Base-by-base conservation (phyloP, 1,140 invertebrate species). In the Parapsyche elsis region DNA sequence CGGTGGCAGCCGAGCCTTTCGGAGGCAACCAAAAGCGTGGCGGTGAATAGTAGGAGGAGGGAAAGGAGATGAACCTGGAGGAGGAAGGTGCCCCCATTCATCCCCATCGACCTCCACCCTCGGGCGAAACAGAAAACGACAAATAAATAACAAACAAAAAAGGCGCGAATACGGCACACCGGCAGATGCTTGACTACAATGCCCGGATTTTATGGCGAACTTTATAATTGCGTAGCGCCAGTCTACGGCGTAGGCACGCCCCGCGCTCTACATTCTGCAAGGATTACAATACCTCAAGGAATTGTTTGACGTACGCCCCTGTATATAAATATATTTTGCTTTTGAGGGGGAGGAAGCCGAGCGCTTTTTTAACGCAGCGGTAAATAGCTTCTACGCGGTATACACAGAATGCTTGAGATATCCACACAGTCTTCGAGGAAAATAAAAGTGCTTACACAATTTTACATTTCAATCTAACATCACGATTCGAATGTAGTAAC, bases 71-170 rank as follows among this genome's bases (percentile, higher is more conserved):
- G 70, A 16, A 24, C n/a, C 16, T 23, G 64, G 59, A n/a, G 59
- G 71, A 76, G 53, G 45, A 26, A 46, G 70, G 70, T 19, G 46
- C 49, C 10, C 24, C n/a, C 24, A 38, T 1, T 26, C 64, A n/a
- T 21, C 64, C 64, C 9, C 59, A 16, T 21, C 59, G 7, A 67
- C 21, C n/a, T 38, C 59, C 59, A 61, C 59, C 59, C 59, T 21
- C 59, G 5, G 64, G 45, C 23, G 80, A 78, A 81, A 81, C 67
- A 81, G 80, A 81, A 81, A 81, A 81, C 80, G 80, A 81, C 80
- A 77, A 78, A 81, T 80, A 81, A 81, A 81, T 81, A 81, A 71
- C 74, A 81, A 81, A 81, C 74, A 78, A 81, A 81, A 75, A 78
- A 81, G 76, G 80, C 80, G 80, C 75, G 80, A 81, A 81, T 76